Conservation (phyloP, 1,140 invertebrate species). For the Drosophila miranda region DNA sequence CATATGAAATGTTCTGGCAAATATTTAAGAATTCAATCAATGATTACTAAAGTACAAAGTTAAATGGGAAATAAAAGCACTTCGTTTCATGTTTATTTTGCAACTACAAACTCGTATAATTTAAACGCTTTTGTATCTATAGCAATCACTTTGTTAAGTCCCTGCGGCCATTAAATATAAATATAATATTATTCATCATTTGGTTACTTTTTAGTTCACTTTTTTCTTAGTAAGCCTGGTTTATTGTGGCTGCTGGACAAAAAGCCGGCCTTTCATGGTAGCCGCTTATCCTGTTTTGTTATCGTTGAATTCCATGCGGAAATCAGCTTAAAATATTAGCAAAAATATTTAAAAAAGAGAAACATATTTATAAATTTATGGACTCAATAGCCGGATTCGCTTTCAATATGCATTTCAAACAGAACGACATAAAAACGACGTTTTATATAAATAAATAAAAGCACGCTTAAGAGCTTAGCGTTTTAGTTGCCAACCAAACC, state of each 20-base stretch:
- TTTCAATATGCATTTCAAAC: constrained; percentile 59
- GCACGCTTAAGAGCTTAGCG: constrained; percentile 70
- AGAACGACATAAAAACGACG: constrained; percentile 22
- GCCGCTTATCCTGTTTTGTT: constrained; percentile 64
- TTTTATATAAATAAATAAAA: constrained; percentile 69
- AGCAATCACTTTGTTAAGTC: constrained; percentile 30
- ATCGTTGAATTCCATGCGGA: constrained; percentile 66
- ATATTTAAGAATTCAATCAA: too few relatives aligned
- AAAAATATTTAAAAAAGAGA: constrained; percentile 41
- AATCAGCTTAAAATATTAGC: constrained; percentile 75
- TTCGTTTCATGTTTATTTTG: constrained; percentile 28
- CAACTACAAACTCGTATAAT: constrained; percentile 7
- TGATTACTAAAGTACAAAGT: too few relatives aligned
- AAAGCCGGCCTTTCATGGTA: constrained; percentile 10
- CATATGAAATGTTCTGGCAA: too few relatives aligned
- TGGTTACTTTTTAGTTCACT: constrained; percentile 21
- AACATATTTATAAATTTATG: constrained; percentile 45
- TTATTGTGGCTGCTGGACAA: constrained; percentile 25
- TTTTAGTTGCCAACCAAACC: constrained; percentile 20
- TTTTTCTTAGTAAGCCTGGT: constrained; percentile 23
- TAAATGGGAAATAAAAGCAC: too few relatives aligned
- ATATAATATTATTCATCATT: constrained; percentile 35
- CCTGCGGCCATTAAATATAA: constrained; percentile 33
- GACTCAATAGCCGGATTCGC: constrained; percentile 30
- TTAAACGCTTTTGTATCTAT: constrained; percentile 28